Base-by-base conservation (phyloP, 1,140 invertebrate genomes). In the Onthophagus taurus region DNA sequence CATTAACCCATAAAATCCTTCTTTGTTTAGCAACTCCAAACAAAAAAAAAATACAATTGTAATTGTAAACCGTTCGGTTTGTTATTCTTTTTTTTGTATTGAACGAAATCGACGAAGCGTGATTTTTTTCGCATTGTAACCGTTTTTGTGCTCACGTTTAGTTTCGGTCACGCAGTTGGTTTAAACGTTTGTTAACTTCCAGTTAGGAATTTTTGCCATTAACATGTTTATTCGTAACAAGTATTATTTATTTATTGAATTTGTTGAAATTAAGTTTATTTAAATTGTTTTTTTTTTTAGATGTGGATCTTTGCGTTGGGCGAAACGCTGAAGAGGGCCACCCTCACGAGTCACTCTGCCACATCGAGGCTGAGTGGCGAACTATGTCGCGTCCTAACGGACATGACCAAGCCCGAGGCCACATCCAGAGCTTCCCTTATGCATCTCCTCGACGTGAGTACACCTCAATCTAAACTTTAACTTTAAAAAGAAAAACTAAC, bases 221-320 rank as follows among this genome's bases (percentile, higher is more conserved):
- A 7, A 20, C 17, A 7, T 26, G 23, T 2, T 2, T 41, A 17
- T 26, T 26, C n/a, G n/a, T 7, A 26, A 26, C n/a, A n/a, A 26
- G n/a, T 7, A 26, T 7, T 26, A 7, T 7, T 7, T 7, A n/a
- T n/a, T 26, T 6, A n/a, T 7, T 26, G n/a, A 7, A 6, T 6
- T 7, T n/a, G 23, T 26, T 26, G 23, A 7, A n/a, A 26, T 26
- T 26, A 7, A 7, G 6, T 7, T 26, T 8, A 33, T 8, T 8
- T 6, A 14, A 33, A 17, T 29, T 17, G 47, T 47, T 51, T 42
- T 23, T 54, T 41, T 46, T 71, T 69, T 19, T 61, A 76, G 73
- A 76, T 76, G 74, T 75, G 72, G 73, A 74, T 77, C 57, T 75
- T 68, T 51, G 72, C 71, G 34, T 55, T 77, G 35, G 74, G 74